Base-by-base conservation (phyloP, 2,797 vertebrate species). In the Scolopax rusticola region DNA sequence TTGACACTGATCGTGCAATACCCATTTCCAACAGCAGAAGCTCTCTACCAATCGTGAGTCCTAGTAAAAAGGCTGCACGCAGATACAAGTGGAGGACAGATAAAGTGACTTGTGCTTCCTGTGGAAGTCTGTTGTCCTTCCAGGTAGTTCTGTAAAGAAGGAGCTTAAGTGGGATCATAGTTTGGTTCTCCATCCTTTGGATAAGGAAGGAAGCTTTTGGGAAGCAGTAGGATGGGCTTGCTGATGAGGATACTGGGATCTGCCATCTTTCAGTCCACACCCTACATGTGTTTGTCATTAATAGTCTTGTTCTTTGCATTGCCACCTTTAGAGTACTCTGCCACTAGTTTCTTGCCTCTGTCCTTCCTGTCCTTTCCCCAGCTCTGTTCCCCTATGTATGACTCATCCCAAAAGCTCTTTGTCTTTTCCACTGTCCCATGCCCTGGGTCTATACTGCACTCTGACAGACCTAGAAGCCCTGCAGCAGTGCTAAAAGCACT, bases 261-360 rank as follows among this genome's bases (percentile, higher is more conserved):
- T 96, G 69, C 73, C 56, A 28, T 86, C 51, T 86, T 90, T 77
- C 80, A 85, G 69, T 51, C 69, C 53, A 70, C 80, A 85, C 45
- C 75, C 70, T 78, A 48, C 67, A 16, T 69, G 21, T 77, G 27
- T 86, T 94, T 86, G 60, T 94, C 84, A 60, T 70, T 80, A 87
- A 83, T 87, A 79, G 83, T 38, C 48, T 75, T 87, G n/a, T 79
- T 85, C 89, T 86, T 92, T 88, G 60, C 60, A 54, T 83, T 80
- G 79, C 36, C 68, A 88, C 84, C 69, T 90, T 93, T 80, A 70
- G 69, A 93, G 76, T 94, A 76, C 47, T 92, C 43, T 77, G 33
- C 41, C 64, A 59, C 59, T 67, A 84, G 61, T 87, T 57, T 87
- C 30, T 91, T 78, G 43, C 78, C 69, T 80, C 47, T 68, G 57